Evolutionary conservation across 2,797 vertebrate species (phyloP).

Genomic region (Rhodeus uyekii): DNA sequence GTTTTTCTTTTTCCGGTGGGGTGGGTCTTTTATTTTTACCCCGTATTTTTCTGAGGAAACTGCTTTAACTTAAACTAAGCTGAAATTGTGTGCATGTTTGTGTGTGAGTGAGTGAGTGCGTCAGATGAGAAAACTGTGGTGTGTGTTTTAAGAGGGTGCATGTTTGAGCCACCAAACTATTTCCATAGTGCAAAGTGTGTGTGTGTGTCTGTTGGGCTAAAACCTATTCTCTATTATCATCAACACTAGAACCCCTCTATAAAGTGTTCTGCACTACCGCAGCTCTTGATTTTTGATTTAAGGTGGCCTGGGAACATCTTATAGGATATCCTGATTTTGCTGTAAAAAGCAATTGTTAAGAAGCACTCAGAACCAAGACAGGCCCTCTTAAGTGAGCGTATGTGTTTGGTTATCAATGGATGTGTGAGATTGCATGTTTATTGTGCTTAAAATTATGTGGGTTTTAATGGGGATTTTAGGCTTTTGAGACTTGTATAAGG

Average conservation of each 20-base stretch:
- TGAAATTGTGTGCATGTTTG: conserved; percentile 60
- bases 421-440: conserved; percentile 40
- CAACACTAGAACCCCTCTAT: conserved; percentile 39
- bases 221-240: conserved; percentile 52
- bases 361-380: conserved; percentile 21
- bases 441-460: conserved; percentile 52
- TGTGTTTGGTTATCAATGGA: conserved; percentile 5
- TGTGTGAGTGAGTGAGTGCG: conserved; percentile 53
- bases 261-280: conserved; percentile 20
- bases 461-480: conserved; percentile 39
- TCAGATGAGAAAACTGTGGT: conserved; percentile 33
- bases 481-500: conserved; percentile 24
- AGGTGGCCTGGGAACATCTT: conserved; percentile 9
- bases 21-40: conserved; percentile 36
- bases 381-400: neutral
- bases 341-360: conserved; percentile 7
- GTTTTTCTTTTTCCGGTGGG: conserved; percentile 51
- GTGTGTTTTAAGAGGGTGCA: conserved; percentile 2
- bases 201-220: neutral
- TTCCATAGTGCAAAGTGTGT: conserved; percentile 16
- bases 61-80: conserved; percentile 53
- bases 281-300: conserved; percentile 18
- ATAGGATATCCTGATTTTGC: conserved; percentile 5
- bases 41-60: conserved; percentile 52
- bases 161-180: conserved; percentile 17